Evolutionary conservation across 2,113 vertebrate species (phyloP).

Genomic region (Sander lucioperca): DNA sequence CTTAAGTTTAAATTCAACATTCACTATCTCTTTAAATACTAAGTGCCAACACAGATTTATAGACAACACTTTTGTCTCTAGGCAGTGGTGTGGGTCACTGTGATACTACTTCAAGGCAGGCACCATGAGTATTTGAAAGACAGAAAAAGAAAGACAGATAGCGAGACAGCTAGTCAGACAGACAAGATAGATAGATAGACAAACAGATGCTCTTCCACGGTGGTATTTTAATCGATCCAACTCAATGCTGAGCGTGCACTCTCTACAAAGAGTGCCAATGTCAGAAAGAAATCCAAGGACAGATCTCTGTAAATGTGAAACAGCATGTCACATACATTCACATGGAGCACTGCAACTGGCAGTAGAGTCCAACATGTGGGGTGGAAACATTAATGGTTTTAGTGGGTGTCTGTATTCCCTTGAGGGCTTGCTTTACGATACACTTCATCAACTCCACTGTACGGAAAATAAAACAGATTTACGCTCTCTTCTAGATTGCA

Average conservation of each 20-base stretch:
- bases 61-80: slow-evolving; percentile 12
- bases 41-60: slow-evolving; percentile 21
- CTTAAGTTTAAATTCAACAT: neutral
- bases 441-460: slow-evolving; percentile 49
- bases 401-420: neutral
- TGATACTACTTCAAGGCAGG: slow-evolving; percentile 47
- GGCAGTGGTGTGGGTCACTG: slow-evolving; percentile 42
- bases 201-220: neutral
- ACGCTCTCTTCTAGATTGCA: slow-evolving; percentile 46
- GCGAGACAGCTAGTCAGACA: neutral
- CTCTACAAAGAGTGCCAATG: slow-evolving; percentile 21
- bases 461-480: slow-evolving; percentile 60
- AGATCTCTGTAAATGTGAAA: slow-evolving; percentile 20
- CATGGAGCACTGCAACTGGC: neutral
- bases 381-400: neutral
- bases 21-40: neutral
- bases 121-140: slow-evolving; percentile 42
- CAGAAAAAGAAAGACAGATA: neutral
- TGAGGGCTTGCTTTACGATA: slow-evolving; percentile 31
- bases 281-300: slow-evolving; percentile 45
- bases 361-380: neutral
- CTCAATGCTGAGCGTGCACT: slow-evolving; percentile 37
- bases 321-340: slow-evolving; percentile 3
- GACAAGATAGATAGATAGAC: neutral
- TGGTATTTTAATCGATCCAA: slow-evolving; percentile 39